These are phyloP conservation scores for Frankliniella fusca DNA, from an alignment of 2,888 invertebrate species.

Conservation along the genomic window DNA sequence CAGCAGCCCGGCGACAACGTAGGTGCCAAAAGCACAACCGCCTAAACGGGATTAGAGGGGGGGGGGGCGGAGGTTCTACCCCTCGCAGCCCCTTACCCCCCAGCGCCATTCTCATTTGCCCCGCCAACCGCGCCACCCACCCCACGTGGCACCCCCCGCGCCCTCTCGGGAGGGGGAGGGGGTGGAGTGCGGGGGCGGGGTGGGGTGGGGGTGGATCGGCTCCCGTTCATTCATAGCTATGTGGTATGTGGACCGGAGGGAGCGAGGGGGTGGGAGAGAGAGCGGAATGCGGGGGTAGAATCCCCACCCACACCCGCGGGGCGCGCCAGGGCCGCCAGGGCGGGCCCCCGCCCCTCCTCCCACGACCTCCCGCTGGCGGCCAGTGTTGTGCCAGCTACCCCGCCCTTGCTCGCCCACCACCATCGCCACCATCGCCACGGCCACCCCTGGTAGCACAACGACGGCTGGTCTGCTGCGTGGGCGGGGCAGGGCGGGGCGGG, in stretches of 20 bases:
- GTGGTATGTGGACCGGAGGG: not conserved
- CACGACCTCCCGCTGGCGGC: no score
- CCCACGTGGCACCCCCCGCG: not conserved
- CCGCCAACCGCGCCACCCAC: not conserved
- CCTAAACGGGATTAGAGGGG: not conserved
- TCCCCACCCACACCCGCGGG: not conserved
- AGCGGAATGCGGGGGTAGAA: not conserved
- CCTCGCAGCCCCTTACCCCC: not conserved
- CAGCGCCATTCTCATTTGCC: not conserved
- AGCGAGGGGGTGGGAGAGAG: not conserved
- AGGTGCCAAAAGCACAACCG: not conserved
- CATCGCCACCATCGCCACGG: no score
- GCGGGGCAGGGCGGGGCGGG: not conserved
- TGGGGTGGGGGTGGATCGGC: not conserved
- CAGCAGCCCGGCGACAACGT: not conserved
- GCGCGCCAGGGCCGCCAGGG: no score
- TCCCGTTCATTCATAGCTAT: slow-evolving; percentile 7
- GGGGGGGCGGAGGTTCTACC: not conserved
- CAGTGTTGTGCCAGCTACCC: no score
- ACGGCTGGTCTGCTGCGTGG: not conserved
- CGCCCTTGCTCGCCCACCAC: no score
- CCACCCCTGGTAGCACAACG: no score
- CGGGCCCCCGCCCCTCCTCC: not conserved
- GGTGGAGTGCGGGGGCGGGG: not conserved
- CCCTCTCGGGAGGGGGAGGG: not conserved